Evolutionary conservation across 2,113 vertebrate species (phyloP), one percentile per base, ranked within the genome.

Genomic region (Setophaga coronata): DNA sequence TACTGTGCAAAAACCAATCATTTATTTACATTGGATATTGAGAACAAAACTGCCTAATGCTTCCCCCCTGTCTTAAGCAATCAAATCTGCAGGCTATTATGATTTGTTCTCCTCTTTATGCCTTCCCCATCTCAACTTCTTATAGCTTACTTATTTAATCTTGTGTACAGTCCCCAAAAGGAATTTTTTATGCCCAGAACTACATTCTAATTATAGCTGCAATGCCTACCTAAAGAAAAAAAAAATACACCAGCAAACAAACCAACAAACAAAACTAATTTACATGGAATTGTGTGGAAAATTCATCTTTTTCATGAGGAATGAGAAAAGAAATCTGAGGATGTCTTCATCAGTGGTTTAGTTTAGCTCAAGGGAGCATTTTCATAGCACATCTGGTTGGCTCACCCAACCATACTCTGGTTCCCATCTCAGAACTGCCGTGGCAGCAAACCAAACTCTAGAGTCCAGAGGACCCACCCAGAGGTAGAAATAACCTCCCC

Each of bases 131-230:
- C 66, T 81, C 78, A 87, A 2, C 58, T 47, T 94, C 88, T 88
- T 77, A 86, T 56, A 56, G 38, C 8, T 86, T 82, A n/a, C 33
- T 28, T 90, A 73, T 48, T 95, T 94, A 66, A 86, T 86, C 74
- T 66, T 86, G 26, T 65, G 18, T 57, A 56, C 31, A 45, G 54
- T 40, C 43, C 36, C 17, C 13, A 6, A 50, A 91, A 82, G 57
- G 69, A 89, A n/a, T 56, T 78, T 76, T 76, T 74, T 79, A n/a
- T 51, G 26, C 60, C 33, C 69, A 74, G 40, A 89, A 51, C 43
- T 71, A 18, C 38, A 73, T 20, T 72, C 51, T 87, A 86, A 81
- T 92, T 92, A 78, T 45, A 90, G 91, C 21, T 58, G 18, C 28
- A 89, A 33, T 76, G 23, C 36, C 28, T 79, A 38, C n/a, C 20